A percentile compares a stretch with the other conserved stretches of the same genome.
Conservation (phyloP, 2,888 invertebrate genomes). For the Athetis lepigone region DNA sequence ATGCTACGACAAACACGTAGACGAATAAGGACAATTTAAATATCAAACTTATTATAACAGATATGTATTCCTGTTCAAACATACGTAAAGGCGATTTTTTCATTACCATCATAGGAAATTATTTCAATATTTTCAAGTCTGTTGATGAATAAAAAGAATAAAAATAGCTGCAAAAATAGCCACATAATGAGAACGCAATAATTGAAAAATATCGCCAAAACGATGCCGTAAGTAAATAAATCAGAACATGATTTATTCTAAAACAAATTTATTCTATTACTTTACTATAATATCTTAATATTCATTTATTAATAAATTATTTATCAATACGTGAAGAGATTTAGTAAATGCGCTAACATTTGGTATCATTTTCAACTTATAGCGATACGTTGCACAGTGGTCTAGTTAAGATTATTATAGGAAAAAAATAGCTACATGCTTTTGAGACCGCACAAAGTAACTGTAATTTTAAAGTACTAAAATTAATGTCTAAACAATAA, state of each 20-base stretch:
- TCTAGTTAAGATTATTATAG: conserved; percentile 18
- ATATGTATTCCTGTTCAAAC: conserved; percentile 81
- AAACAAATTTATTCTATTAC: conserved; percentile 64
- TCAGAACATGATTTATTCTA: conserved; percentile 54
- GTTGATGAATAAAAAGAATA: conserved; percentile 14
- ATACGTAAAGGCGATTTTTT: conserved; percentile 63
- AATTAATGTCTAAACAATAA: conserved; percentile 7
- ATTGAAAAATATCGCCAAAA: conserved; percentile 55
- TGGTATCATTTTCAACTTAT: conserved; percentile 69
- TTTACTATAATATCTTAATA: conserved; percentile 58
- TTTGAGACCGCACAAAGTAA: not conserved
- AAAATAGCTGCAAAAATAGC: conserved; percentile 61
- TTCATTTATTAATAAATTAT: conserved; percentile 63
- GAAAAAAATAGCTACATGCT: conserved; percentile 7
- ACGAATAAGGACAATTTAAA: conserved; percentile 73
- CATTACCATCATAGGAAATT: conserved; percentile 44
- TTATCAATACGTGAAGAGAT: conserved; percentile 54
- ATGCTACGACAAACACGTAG: conserved; percentile 61
- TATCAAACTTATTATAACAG: conserved; percentile 85
- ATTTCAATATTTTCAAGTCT: conserved; percentile 13
- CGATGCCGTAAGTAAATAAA: conserved; percentile 51
- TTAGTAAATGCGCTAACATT: conserved; percentile 80
- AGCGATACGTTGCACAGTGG: conserved; percentile 36
- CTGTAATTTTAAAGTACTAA: not conserved
- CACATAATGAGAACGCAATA: conserved; percentile 18